Conservation (phyloP, 2,888 invertebrate species). For the Parnassius smintheus region DNA sequence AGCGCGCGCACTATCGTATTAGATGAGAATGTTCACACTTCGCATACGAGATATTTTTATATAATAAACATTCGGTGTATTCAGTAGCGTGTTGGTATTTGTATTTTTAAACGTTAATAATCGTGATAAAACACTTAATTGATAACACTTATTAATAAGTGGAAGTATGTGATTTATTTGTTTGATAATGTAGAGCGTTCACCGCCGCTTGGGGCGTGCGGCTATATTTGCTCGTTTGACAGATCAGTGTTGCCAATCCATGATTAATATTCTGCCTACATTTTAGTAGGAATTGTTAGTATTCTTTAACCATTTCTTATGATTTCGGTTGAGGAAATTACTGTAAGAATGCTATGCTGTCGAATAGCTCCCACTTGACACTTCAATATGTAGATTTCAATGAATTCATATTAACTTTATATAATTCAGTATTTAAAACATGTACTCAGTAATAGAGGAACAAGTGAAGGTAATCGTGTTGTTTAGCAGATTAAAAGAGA, state of each 20-base stretch:
- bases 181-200: constrained; percentile 47
- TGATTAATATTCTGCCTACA: neutral
- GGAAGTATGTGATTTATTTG: constrained; percentile 58
- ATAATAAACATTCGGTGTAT: constrained; percentile 73
- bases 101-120: constrained; percentile 61
- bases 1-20: constrained; percentile 62
- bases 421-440: too few species aligned
- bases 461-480: too few species aligned
- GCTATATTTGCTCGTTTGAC: constrained; percentile 51
- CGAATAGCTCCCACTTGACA: too few species aligned
- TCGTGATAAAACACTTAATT: constrained; percentile 47
- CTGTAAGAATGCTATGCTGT: too few species aligned
- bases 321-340: too few species aligned
- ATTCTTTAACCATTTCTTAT: too few species aligned
- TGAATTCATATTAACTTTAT: too few species aligned
- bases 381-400: too few species aligned
- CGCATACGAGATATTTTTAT: constrained; percentile 75
- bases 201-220: constrained; percentile 72
- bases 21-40: constrained; percentile 66
- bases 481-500: too few species aligned
- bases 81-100: constrained; percentile 74
- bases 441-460: too few species aligned
- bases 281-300: too few species aligned
- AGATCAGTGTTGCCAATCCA: constrained; percentile 20
- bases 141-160: constrained; percentile 56